Conservation (phyloP, 2,113 vertebrate species). For the Ptilonorhynchus violaceus region DNA sequence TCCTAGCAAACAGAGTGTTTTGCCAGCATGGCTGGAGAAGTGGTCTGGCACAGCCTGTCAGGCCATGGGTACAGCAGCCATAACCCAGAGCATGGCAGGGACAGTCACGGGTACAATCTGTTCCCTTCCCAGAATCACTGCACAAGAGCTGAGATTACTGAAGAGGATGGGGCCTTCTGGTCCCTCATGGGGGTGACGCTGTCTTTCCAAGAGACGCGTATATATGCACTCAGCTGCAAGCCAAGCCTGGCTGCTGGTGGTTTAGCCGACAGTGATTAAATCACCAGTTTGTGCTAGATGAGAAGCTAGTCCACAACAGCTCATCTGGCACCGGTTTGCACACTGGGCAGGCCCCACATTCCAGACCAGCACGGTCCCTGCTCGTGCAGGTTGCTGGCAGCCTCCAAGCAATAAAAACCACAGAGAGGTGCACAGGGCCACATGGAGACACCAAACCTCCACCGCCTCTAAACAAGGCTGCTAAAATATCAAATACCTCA, state of each 20-base stretch:
- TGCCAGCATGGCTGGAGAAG: not conserved
- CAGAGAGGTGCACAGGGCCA: not conserved
- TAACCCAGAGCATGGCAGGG: not conserved
- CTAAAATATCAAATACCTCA: not conserved
- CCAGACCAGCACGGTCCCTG: not conserved
- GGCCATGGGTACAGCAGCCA: not conserved
- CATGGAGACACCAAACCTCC: not conserved
- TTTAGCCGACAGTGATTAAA: not conserved
- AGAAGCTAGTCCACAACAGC: not conserved
- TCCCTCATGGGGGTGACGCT: rapidly evolving
- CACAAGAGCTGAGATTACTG: not conserved
- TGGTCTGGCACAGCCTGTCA: not conserved
- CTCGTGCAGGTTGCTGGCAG: not conserved
- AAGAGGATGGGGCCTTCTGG: not conserved
- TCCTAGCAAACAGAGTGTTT: rapidly evolving
- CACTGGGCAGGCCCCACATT: not conserved
- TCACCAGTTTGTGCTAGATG: not conserved
- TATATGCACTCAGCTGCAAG: rapidly evolving
- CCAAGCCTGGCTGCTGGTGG: not conserved
- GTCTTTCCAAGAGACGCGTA: not conserved
- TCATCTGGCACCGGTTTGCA: not conserved
- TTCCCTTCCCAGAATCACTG: not conserved
- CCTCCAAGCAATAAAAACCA: not conserved
- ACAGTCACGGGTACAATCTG: not conserved
- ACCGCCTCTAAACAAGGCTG: not conserved